These are phyloP conservation scores for Sesamia inferens DNA, from an alignment of 2,888 invertebrate genomes.

Conservation along the genomic window DNA sequence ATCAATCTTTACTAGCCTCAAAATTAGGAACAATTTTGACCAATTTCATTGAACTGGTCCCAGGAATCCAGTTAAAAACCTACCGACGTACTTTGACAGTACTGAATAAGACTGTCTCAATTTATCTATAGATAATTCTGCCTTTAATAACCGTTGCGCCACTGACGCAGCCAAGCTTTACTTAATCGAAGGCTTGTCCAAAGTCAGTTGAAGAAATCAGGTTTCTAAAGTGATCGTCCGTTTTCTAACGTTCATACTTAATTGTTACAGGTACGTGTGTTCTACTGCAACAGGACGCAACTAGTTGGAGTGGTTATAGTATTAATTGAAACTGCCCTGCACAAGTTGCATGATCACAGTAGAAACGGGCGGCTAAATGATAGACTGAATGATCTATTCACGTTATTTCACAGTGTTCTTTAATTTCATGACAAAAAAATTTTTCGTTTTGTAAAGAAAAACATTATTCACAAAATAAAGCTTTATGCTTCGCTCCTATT, in stretches of 20 bases:
- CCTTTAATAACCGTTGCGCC: constrained; percentile 49
- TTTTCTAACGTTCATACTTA: constrained; percentile 52
- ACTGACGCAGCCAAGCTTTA: constrained; percentile 40
- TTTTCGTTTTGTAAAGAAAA: no score
- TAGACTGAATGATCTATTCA: not conserved
- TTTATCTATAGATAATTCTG: constrained; percentile 45
- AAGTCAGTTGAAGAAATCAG: constrained; percentile 54
- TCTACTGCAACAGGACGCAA: constrained; percentile 19
- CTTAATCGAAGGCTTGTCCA: constrained; percentile 45
- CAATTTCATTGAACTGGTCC: constrained; percentile 22
- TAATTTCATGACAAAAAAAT: not conserved
- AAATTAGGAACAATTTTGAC: not conserved
- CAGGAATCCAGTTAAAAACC: constrained; percentile 36
- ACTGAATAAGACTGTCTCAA: constrained; percentile 16
- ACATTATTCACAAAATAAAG: no score
- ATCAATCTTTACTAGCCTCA: not conserved
- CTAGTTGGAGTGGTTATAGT: constrained; percentile 23
- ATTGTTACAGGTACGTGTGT: constrained; percentile 56
- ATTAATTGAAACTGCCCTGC: constrained; percentile 15
- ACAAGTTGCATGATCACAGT: not conserved
- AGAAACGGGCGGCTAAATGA: not conserved
- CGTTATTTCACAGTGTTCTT: not conserved
- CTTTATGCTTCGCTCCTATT: no score
- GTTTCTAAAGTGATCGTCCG: constrained; percentile 44
- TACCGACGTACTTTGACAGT: constrained; percentile 21